Base-by-base conservation (phyloP, 2,888 invertebrate genomes). In the Leptura quadrifasciata region DNA sequence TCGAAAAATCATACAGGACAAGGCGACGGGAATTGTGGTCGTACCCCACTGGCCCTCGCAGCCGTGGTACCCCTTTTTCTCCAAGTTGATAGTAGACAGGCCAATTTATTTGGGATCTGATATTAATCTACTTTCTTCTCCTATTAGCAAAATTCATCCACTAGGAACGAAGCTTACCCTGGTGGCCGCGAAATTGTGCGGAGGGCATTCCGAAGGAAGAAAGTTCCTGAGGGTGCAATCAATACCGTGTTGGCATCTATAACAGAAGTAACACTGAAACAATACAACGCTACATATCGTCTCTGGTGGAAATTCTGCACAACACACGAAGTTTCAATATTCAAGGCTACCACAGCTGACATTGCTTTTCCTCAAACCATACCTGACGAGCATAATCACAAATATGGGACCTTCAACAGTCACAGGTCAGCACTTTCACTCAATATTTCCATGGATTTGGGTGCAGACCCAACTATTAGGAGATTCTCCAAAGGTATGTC, bases 401-500 rank as follows among this genome's bases (percentile, higher is more conserved):
- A 31, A 20, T 69, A 39, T 18, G 57, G 68, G 35, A 69, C 27
- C 0, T 35, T 69, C 5, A 69, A 69, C 9, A n/a, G n/a, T 1
- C 57, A 69, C 12, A 12, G 57, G 4, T 69, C 68, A 1, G 68
- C 57, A 9, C 6, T 69, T 9, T 57, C 55, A 3, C n/a, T 64
- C 10, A 63, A 39, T 18, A 8, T 18, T 2, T 9, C 1, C 17
- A 17, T 1, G 10, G n/a, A 39, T 2, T 3, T 63, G 20, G 63
- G 2, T 10, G 4, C 15, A 21, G 54, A 76, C 9, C 58, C 65
- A 2, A 1, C 17, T 1, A 18, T 69, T 0, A 76, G 75, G 73
- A 21, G 76, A 15, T 79, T 79, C 58, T 60, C 77, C 24, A 79
- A 76, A 60, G 83, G 81, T 5, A 65, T 80, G 15, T 80, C 77